Conservation (phyloP, 2,113 vertebrate species). For the Aptenodytes forsteri region DNA sequence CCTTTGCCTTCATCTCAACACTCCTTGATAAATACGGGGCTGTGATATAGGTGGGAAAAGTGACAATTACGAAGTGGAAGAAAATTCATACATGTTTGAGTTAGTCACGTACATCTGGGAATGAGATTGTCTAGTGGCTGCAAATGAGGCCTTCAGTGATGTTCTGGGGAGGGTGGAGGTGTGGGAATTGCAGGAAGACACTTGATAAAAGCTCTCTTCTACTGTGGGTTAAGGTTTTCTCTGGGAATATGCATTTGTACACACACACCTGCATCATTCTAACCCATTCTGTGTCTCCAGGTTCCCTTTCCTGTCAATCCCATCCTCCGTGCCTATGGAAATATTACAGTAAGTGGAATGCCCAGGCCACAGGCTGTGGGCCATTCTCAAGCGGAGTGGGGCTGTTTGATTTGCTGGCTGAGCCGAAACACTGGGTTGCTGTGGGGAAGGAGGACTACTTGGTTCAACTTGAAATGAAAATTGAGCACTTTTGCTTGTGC, state of each 20-base stretch:
- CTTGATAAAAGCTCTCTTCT: not conserved
- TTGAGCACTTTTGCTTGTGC: not conserved
- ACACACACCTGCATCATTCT: not conserved
- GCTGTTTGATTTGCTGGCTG: not conserved
- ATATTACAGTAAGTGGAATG: constrained; percentile 85
- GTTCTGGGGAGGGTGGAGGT: not conserved
- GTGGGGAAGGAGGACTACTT: not conserved
- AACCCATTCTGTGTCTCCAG: constrained; percentile 71
- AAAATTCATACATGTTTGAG: not conserved
- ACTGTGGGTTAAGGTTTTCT: not conserved
- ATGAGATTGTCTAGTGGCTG: not conserved
- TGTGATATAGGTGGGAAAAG: not conserved
- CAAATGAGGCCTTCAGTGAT: not conserved
- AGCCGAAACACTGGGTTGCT: not conserved
- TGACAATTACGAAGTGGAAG: not conserved
- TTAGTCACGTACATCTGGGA: not conserved
- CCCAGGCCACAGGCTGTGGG: not conserved
- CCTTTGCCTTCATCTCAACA: not conserved
- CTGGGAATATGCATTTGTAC: not conserved
- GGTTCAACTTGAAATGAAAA: not conserved
- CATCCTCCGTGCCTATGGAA: constrained; percentile 87
- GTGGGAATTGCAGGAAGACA: not conserved
- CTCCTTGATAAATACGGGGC: not conserved
- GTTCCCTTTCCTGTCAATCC: constrained; percentile 86
- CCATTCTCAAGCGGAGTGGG: not conserved